Percentiles rank a stretch among this genome's conserved stretches.
Conservation (phyloP, 2,797 vertebrate species). For the Sebastes trivittatus region DNA sequence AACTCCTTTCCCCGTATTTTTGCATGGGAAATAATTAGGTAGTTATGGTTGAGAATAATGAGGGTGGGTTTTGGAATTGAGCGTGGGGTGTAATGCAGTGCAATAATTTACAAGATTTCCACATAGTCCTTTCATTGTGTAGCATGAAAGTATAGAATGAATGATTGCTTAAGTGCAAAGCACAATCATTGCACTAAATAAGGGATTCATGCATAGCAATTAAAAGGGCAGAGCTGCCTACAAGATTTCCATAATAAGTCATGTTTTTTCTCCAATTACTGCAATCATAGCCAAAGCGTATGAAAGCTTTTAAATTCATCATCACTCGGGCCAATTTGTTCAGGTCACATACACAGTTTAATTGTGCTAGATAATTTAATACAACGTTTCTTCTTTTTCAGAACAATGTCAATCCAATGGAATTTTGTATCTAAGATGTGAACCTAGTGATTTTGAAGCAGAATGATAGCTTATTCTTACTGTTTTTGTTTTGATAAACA, state of each 20-base stretch:
- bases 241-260: background rate
- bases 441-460: background rate
- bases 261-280: background rate
- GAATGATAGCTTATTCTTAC: background rate
- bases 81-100: conserved; percentile 6
- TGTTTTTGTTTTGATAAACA: background rate
- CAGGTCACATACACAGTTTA: background rate
- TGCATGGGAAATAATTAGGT: conserved; percentile 46
- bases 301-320: background rate
- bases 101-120: conserved; percentile 36
- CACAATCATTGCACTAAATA: conserved; percentile 20
- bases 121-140: conserved; percentile 30
- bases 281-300: background rate
- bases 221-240: background rate
- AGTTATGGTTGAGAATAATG: conserved; percentile 26
- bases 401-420: background rate
- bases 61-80: conserved; percentile 23
- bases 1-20: conserved; percentile 13
- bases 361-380: background rate
- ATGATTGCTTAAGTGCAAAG: conserved; percentile 9
- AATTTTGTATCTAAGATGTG: background rate
- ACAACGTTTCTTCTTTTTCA: background rate
- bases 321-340: background rate
- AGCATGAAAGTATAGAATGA: conserved; percentile 34
- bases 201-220: background rate